Percentiles rank a stretch among this genome's conserved stretches.
Conservation (phyloP, 2,797 vertebrate species). For the Anas capensis region DNA sequence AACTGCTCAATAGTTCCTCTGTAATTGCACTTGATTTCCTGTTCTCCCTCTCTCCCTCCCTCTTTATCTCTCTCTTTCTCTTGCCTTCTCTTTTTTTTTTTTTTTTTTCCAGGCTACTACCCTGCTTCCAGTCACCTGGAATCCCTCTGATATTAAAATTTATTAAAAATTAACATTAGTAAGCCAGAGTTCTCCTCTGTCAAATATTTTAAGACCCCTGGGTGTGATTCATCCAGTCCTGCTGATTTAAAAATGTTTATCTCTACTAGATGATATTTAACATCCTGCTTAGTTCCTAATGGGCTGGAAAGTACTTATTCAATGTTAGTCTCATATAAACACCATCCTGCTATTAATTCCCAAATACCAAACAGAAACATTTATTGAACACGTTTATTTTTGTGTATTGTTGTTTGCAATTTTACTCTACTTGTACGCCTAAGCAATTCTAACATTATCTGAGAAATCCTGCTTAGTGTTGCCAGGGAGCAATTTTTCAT, state of each 20-base stretch:
- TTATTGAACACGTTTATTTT: slow-evolving; percentile 22
- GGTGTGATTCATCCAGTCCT: slow-evolving; percentile 61
- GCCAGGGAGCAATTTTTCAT: neutral
- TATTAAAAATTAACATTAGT: slow-evolving; percentile 71
- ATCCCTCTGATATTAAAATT: slow-evolving; percentile 60
- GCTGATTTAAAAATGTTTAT: slow-evolving; percentile 69
- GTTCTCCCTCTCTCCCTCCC: neutral
- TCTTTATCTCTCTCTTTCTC: neutral
- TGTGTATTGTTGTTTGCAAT: neutral
- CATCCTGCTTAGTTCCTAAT: slow-evolving; percentile 68
- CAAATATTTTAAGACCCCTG: slow-evolving; percentile 61
- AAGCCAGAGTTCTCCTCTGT: slow-evolving; percentile 48
- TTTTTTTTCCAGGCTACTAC: slow-evolving; percentile 16
- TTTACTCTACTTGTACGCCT: neutral
- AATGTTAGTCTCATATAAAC: slow-evolving; percentile 11
- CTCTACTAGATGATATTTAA: slow-evolving; percentile 58
- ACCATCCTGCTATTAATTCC: slow-evolving; percentile 2
- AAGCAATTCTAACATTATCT: neutral
- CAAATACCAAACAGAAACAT: slow-evolving; percentile 13
- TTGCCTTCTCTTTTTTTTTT: neutral
- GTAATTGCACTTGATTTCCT: slow-evolving; percentile 58
- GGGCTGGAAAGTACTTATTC: slow-evolving; percentile 41
- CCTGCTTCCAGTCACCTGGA: slow-evolving; percentile 52
- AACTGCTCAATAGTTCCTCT: slow-evolving; percentile 40
- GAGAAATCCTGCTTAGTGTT: neutral